A percentile compares a stretch with the other conserved stretches of the same genome.
phyloP scores from a whole-genome alignment of 1,140 invertebrate genomes.

The Cherax destructor region DNA sequence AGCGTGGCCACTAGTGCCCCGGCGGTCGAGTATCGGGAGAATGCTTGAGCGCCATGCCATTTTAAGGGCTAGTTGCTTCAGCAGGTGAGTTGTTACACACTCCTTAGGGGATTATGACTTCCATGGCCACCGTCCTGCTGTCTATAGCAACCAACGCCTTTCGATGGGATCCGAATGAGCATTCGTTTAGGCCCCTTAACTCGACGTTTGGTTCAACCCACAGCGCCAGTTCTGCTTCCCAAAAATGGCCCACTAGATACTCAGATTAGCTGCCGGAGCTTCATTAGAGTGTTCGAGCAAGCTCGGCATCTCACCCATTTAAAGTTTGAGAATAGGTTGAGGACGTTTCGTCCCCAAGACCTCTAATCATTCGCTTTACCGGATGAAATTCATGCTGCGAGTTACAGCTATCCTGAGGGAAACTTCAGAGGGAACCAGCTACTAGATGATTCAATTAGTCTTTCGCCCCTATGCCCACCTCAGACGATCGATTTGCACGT shows the following conservation, averaged over 20 bases:
- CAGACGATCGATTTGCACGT: too few relatives aligned
- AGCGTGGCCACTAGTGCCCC: conserved; percentile 3
- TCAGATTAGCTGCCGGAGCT: conserved; percentile 75
- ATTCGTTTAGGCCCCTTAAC: conserved; percentile 80
- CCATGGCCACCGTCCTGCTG: conserved; percentile 75
- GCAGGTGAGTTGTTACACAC: conserved; percentile 93
- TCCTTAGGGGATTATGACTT: conserved; percentile 85
- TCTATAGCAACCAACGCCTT: conserved; percentile 79
- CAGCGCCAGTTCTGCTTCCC: conserved; percentile 82
- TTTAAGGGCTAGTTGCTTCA: conserved; percentile 93
- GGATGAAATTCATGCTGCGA: conserved; percentile 19
- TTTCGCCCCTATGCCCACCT: too few relatives aligned
- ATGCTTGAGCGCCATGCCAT: conserved; percentile 90
- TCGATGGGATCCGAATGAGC: conserved; percentile 79
- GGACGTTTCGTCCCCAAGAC: conserved; percentile 29
- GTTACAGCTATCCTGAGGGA: conserved; percentile 30
- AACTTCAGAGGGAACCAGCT: conserved; percentile 41
- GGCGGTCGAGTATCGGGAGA: conserved; percentile 71
- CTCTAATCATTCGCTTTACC: conserved; percentile 41
- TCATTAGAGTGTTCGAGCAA: too few relatives aligned
- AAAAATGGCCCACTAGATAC: conserved; percentile 80
- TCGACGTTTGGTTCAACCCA: conserved; percentile 74
- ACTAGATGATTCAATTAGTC: too few relatives aligned
- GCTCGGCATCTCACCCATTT: conserved; percentile 31
- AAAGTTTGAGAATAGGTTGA: conserved; percentile 44